These are phyloP conservation scores for Molanna angustata DNA, from an alignment of 2,888 invertebrate species.

Conservation along the genomic window DNA sequence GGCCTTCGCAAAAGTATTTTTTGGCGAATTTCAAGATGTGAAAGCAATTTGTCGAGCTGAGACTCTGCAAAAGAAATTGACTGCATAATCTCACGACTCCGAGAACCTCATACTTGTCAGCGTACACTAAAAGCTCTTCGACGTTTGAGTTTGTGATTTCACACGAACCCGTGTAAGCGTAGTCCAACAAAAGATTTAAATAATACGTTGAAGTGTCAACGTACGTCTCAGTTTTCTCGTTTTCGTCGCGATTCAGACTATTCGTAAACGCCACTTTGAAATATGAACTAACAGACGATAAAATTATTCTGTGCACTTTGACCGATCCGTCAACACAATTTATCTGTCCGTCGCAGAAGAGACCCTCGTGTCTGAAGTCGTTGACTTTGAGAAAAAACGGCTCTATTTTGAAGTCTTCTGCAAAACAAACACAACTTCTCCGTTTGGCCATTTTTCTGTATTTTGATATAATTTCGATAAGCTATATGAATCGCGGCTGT, in stretches of 20 bases:
- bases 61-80: constrained; percentile 60
- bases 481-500: no score
- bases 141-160: constrained; percentile 64
- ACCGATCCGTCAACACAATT: constrained; percentile 62
- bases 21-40: constrained; percentile 69
- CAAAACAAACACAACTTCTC: constrained; percentile 56
- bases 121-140: constrained; percentile 64
- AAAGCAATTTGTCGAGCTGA: constrained; percentile 67
- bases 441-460: no score
- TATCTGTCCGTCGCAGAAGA: constrained; percentile 69
- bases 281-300: constrained; percentile 71
- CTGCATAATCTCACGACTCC: constrained; percentile 71
- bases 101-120: constrained; percentile 71
- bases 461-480: no score
- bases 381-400: constrained; percentile 68
- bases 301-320: constrained; percentile 65
- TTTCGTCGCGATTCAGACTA: constrained; percentile 54
- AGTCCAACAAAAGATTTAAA: constrained; percentile 65
- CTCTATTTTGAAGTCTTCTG: constrained; percentile 57
- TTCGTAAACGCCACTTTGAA: constrained; percentile 71
- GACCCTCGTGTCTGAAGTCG: constrained; percentile 62
- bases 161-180: constrained; percentile 70
- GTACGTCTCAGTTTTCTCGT: constrained; percentile 59
- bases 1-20: constrained; percentile 66
- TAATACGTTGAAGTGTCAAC: constrained; percentile 58